Percentiles rank a stretch among this genome's conserved stretches.
phyloP scores from a whole-genome alignment of 2,888 invertebrate species.

The Hyles lineata region DNA sequence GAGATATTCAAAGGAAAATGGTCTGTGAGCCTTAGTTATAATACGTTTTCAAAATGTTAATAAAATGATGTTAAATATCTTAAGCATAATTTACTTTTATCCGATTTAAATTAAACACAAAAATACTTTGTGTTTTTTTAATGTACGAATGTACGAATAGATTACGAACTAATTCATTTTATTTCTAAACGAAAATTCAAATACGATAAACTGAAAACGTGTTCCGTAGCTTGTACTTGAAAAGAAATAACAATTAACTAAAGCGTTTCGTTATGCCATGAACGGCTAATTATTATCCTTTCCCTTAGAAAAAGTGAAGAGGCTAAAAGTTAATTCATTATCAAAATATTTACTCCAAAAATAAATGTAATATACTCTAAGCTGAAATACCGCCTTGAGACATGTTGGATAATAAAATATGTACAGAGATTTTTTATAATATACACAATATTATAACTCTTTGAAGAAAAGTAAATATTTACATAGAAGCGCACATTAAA shows the following conservation, averaged over 20 bases:
- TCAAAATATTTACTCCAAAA: background rate
- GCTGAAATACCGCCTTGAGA: background rate
- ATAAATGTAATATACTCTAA: background rate
- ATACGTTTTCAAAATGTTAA: background rate
- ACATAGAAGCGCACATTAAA: background rate
- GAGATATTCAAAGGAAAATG: background rate
- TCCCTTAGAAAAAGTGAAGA: background rate
- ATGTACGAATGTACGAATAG: too few relatives aligned
- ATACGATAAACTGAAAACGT: background rate
- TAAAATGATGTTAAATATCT: background rate
- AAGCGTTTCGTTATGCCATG: background rate
- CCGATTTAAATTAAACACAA: too few relatives aligned
- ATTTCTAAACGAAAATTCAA: too few relatives aligned
- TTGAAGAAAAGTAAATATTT: conserved; percentile 17
- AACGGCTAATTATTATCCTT: background rate
- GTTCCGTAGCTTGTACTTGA: background rate
- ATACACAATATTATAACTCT: conserved; percentile 17
- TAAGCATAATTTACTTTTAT: background rate
- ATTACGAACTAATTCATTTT: too few relatives aligned
- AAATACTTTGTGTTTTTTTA: background rate
- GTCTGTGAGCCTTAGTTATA: too few relatives aligned
- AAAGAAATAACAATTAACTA: background rate
- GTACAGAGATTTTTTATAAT: background rate
- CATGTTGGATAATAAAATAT: background rate
- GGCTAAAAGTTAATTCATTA: conserved; percentile 18